Percentiles rank a stretch among this genome's conserved stretches.
Conservation (phyloP, 2,888 invertebrate species). For the Cheilosia soror region DNA sequence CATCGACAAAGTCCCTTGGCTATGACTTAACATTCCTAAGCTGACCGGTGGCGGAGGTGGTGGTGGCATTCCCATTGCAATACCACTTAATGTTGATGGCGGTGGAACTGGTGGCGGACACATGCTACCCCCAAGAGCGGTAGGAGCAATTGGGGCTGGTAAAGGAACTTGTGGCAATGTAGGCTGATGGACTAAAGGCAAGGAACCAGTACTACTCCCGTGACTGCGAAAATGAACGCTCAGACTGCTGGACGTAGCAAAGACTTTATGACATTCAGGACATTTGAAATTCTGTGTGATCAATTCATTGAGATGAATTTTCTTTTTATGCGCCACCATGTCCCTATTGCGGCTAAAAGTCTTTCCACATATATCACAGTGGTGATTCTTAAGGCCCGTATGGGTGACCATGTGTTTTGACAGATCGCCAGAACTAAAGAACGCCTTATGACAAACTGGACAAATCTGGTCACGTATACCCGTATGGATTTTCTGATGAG, state of each 20-base stretch:
- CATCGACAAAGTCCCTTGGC: conserved; percentile 81
- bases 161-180: conserved; percentile 72
- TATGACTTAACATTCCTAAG: conserved; percentile 77
- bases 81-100: conserved; percentile 77
- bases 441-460: conserved; percentile 86
- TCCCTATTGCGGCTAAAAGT: conserved; percentile 86
- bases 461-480: conserved; percentile 87
- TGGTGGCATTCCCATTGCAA: conserved; percentile 77
- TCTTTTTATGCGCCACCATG: conserved; percentile 84
- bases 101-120: conserved; percentile 79
- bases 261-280: conserved; percentile 83
- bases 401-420: conserved; percentile 87
- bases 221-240: conserved; percentile 83
- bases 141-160: conserved; percentile 76
- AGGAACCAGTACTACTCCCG: conserved; percentile 79
- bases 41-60: conserved; percentile 80
- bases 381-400: conserved; percentile 85
- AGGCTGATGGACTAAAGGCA: conserved; percentile 76
- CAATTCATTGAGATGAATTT: conserved; percentile 80
- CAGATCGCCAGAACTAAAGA: conserved; percentile 86
- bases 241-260: conserved; percentile 81
- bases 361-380: conserved; percentile 86
- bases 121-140: conserved; percentile 78
- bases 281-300: conserved; percentile 81
- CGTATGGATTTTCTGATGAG: conserved; percentile 87